phyloP scores from a whole-genome alignment of 2,888 invertebrate species.

The Leucophenga montana region DNA sequence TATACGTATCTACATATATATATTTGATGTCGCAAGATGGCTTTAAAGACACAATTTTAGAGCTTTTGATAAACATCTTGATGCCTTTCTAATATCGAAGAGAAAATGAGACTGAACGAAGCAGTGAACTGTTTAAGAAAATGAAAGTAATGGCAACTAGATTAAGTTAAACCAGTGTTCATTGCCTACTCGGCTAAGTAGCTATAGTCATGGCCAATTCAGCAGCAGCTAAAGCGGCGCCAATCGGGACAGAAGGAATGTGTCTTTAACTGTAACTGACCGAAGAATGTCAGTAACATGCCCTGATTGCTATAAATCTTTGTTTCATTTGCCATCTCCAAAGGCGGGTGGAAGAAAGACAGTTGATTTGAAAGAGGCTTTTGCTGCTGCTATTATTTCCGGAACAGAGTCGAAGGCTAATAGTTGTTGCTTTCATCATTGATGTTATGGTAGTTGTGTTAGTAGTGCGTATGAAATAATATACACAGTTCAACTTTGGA shows the following conservation, averaged over 20 bases:
- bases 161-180: slow-evolving; percentile 15
- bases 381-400: slow-evolving; percentile 7
- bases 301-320: slow-evolving; percentile 57
- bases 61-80: slow-evolving; percentile 31
- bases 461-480: slow-evolving; percentile 49
- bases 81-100: slow-evolving; percentile 39
- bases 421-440: slow-evolving; percentile 9
- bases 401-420: background rate
- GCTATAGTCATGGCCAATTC: background rate
- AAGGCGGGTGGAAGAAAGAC: slow-evolving; percentile 3
- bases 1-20: too few species aligned
- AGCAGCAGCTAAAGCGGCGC: background rate
- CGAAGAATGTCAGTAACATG: slow-evolving; percentile 49
- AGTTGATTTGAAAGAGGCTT: slow-evolving; percentile 16
- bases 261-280: background rate
- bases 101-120: slow-evolving; percentile 55
- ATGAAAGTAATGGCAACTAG: slow-evolving; percentile 22
- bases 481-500: background rate
- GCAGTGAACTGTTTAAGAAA: slow-evolving; percentile 31
- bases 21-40: too few species aligned
- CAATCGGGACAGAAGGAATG: background rate
- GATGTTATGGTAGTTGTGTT: slow-evolving; percentile 30
- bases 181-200: background rate
- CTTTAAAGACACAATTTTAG: too few species aligned
- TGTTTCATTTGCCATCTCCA: slow-evolving; percentile 41